phyloP scores from a whole-genome alignment of 2,113 vertebrate genomes.

The Myiozetetes cayanensis region DNA sequence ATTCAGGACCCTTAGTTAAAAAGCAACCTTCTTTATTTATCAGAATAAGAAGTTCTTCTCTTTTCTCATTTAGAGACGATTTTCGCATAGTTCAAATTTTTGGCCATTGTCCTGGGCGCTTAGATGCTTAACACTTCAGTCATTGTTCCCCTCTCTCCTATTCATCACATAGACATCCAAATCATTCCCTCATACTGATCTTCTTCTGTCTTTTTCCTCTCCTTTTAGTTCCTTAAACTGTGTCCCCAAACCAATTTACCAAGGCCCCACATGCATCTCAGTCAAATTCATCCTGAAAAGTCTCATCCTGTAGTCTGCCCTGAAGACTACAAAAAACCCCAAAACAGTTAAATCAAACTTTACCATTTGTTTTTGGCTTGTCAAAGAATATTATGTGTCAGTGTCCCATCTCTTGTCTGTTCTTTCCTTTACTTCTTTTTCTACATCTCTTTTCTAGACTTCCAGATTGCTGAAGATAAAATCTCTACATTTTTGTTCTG shows the following conservation, averaged over 20 bases:
- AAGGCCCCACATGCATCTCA: not conserved
- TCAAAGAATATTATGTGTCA: not conserved
- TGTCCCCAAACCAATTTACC: not conserved
- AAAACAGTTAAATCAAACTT: not conserved
- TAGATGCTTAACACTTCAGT: not conserved
- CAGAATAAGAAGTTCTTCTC: not conserved
- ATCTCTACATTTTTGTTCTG: not conserved
- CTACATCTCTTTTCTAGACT: not conserved
- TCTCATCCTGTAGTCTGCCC: not conserved
- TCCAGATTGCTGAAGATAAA: not conserved
- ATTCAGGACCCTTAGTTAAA: not conserved
- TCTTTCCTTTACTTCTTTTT: not conserved
- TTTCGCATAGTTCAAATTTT: not conserved
- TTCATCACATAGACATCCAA: not conserved
- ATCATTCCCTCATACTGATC: not conserved
- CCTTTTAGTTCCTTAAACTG: not conserved
- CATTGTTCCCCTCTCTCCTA: not conserved
- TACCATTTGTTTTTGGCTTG: not conserved
- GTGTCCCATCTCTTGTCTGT: not conserved
- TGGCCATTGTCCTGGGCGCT: not conserved
- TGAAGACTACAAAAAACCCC: not conserved
- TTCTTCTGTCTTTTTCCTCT: not conserved
- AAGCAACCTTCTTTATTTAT: not conserved
- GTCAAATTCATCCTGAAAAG: slow-evolving; percentile 9
- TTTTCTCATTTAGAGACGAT: not conserved